Conservation (phyloP, 2,888 invertebrate species). For the Cotesia congregata region DNA sequence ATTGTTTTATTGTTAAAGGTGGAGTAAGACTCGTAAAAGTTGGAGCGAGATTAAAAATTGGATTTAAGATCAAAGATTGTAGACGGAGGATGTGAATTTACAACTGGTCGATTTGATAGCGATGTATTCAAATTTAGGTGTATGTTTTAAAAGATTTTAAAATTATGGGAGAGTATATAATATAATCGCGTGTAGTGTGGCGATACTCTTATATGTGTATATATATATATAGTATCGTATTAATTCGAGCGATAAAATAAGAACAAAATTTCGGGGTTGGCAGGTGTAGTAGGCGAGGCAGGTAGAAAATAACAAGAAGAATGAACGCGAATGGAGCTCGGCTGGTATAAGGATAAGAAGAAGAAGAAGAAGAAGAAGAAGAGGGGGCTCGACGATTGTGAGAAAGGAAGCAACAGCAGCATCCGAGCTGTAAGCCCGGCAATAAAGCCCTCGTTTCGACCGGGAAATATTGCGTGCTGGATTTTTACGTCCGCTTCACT, state of each 20-base stretch:
- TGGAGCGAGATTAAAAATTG: no score
- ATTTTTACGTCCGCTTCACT: slow-evolving; percentile 29
- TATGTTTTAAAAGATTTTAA: slow-evolving; percentile 8
- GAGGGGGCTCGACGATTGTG: slow-evolving; percentile 53
- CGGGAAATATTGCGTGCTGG: slow-evolving; percentile 38
- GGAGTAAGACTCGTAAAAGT: no score
- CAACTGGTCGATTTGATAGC: not conserved
- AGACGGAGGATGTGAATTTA: no score
- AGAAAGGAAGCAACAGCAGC: slow-evolving; percentile 67
- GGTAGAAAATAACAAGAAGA: slow-evolving; percentile 31
- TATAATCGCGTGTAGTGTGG: slow-evolving; percentile 26
- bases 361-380: slow-evolving; percentile 36
- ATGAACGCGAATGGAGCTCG: slow-evolving; percentile 15
- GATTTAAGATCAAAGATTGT: no score
- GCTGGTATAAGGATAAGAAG: not conserved
- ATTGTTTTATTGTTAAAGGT: not conserved
- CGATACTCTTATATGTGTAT: not conserved
- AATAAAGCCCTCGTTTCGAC: slow-evolving; percentile 39
- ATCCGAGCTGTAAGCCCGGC: slow-evolving; percentile 56
- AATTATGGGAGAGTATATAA: slow-evolving; percentile 25
- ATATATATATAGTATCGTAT: slow-evolving; percentile 29
- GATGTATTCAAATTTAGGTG: slow-evolving; percentile 7
- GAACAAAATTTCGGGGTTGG: slow-evolving; percentile 31
- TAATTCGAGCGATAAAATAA: slow-evolving; percentile 37
- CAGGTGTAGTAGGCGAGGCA: slow-evolving; percentile 40